A percentile compares a stretch with the other conserved stretches of the same genome.
Conservation (phyloP, 2,113 vertebrate genomes). For the Xyrauchen texanus region DNA sequence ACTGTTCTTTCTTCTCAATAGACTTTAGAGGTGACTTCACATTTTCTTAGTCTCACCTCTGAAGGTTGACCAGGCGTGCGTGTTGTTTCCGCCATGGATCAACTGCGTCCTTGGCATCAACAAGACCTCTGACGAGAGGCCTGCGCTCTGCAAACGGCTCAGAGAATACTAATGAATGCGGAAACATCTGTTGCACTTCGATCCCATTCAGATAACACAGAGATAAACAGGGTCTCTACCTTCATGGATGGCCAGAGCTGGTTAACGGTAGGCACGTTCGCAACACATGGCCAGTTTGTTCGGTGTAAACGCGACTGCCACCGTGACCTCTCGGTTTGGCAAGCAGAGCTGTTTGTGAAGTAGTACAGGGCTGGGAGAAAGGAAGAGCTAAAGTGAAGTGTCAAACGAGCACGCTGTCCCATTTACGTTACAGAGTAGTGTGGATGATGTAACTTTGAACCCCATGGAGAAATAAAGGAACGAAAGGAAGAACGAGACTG, state of each 20-base stretch:
- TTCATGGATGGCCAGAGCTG: slow-evolving; percentile 69
- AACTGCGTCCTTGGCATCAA: slow-evolving; percentile 70
- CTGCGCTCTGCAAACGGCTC: slow-evolving; percentile 59
- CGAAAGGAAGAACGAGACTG: slow-evolving; percentile 34
- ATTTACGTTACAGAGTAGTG: slow-evolving; percentile 42
- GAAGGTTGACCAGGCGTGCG: slow-evolving; percentile 34
- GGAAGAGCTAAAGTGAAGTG: background rate
- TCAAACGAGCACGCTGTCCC: slow-evolving; percentile 35
- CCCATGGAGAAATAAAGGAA: slow-evolving; percentile 42
- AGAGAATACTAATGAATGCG: slow-evolving; percentile 74
- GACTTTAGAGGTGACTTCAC: slow-evolving; percentile 49
- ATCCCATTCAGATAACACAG: slow-evolving; percentile 61
- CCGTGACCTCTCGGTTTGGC: slow-evolving; percentile 59
- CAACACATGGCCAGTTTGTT: slow-evolving; percentile 68
- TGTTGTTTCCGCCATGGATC: slow-evolving; percentile 45
- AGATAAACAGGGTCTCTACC: slow-evolving; percentile 60
- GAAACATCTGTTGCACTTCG: slow-evolving; percentile 77
- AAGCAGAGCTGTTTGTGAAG: slow-evolving; percentile 31
- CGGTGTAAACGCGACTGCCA: slow-evolving; percentile 51
- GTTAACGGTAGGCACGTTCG: slow-evolving; percentile 67
- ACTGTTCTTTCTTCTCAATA: slow-evolving; percentile 22
- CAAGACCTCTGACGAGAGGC: slow-evolving; percentile 68
- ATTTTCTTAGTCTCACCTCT: slow-evolving; percentile 15
- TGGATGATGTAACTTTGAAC: slow-evolving; percentile 54
- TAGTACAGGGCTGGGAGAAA: slow-evolving; percentile 1